Conservation (phyloP, 2,113 vertebrate species). For the Eleginops maclovinus region DNA sequence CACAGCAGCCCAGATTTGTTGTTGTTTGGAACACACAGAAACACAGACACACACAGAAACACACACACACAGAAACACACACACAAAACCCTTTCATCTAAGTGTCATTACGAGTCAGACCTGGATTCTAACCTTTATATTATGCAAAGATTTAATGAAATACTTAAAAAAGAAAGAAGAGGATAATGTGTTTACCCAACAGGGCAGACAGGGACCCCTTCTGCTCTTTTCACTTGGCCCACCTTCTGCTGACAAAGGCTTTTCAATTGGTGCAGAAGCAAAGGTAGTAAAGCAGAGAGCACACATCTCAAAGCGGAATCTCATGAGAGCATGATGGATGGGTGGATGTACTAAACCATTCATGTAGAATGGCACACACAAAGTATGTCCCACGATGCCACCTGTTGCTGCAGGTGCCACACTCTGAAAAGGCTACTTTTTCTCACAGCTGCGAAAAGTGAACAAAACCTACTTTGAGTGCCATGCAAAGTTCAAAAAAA, state of each 20-base stretch:
- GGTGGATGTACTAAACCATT: constrained; percentile 35
- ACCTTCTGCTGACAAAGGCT: constrained; percentile 26
- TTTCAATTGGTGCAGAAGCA: constrained; percentile 35
- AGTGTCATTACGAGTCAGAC: constrained; percentile 38
- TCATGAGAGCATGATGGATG: constrained; percentile 44
- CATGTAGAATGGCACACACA: constrained; percentile 35
- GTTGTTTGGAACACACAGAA: constrained; percentile 19
- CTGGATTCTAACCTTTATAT: constrained; percentile 52
- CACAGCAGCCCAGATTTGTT: constrained; percentile 50
- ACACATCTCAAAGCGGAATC: constrained; percentile 16
- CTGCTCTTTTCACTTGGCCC: constrained; percentile 37
- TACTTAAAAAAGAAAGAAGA: constrained; percentile 48
- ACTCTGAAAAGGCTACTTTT: constrained; percentile 13
- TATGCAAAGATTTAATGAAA: constrained; percentile 60
- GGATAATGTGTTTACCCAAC: constrained; percentile 58
- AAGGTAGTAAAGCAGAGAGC: constrained; percentile 30
- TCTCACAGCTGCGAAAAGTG: constrained; percentile 1
- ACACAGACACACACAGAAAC: constrained; percentile 13
- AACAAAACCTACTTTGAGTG: constrained; percentile 1
- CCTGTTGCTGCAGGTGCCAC: constrained; percentile 27
- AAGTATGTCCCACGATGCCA: constrained; percentile 29
- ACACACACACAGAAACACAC: not conserved
- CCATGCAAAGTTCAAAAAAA: not conserved
- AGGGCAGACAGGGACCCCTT: constrained; percentile 33
- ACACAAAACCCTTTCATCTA: constrained; percentile 28